Evolutionary conservation across 2,113 vertebrate species (phyloP).

Genomic region (Megaleporinus macrocephalus): DNA sequence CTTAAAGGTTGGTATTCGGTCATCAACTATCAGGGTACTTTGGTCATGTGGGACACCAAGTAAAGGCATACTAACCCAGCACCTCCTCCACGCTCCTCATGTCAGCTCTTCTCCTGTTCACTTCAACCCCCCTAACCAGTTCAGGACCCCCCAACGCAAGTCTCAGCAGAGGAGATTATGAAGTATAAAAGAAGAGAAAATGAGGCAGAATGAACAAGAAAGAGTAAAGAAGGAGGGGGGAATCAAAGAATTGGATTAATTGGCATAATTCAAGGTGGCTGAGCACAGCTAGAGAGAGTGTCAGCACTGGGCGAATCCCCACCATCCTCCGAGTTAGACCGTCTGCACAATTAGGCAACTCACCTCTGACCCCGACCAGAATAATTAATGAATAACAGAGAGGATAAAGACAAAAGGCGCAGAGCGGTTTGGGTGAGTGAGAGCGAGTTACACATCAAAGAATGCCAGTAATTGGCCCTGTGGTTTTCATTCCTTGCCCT

Average conservation of each 20-base stretch:
- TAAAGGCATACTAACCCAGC: slow-evolving; percentile 2
- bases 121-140: slow-evolving; percentile 5
- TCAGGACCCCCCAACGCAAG: slow-evolving; percentile 22
- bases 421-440: slow-evolving; percentile 92
- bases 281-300: slow-evolving; percentile 93
- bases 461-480: slow-evolving; percentile 99
- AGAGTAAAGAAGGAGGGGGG: slow-evolving; percentile 67
- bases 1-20: not conserved
- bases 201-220: slow-evolving; percentile 61
- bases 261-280: slow-evolving; percentile 93
- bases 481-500: slow-evolving; percentile 99
- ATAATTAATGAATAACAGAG: slow-evolving; percentile 99
- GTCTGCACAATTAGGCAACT: slow-evolving; percentile 96
- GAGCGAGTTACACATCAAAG: slow-evolving; percentile 98
- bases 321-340: slow-evolving; percentile 87
- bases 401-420: slow-evolving; percentile 98
- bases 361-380: slow-evolving; percentile 95
- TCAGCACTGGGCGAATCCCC: slow-evolving; percentile 90
- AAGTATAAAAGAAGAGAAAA: slow-evolving; percentile 65
- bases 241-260: slow-evolving; percentile 94
- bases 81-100: not conserved
- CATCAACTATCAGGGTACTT: not conserved
- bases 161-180: slow-evolving; percentile 48
- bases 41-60: not conserved
- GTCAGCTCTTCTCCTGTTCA: not conserved